phyloP scores from a whole-genome alignment of 2,888 invertebrate genomes.

The Eubasilissa splendida region DNA sequence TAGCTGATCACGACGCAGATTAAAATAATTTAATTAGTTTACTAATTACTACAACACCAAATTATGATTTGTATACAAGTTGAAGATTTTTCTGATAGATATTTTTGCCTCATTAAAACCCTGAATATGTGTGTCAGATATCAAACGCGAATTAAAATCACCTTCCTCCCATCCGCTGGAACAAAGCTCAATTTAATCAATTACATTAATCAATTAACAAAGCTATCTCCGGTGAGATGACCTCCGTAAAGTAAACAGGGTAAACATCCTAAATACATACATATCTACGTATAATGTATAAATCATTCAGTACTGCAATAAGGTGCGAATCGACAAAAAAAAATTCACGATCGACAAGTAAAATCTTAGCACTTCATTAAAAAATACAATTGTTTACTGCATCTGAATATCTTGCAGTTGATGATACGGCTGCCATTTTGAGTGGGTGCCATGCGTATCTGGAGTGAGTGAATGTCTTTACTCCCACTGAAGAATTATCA shows the following conservation, averaged over 20 bases:
- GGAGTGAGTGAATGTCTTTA: not conserved
- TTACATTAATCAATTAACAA: constrained; percentile 26
- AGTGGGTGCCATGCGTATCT: not conserved
- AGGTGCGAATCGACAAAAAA: not conserved
- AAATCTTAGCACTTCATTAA: constrained; percentile 12
- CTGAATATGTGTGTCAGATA: constrained; percentile 22
- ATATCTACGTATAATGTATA: not conserved
- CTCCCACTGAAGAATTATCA: constrained; percentile 21
- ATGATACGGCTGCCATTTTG: not conserved
- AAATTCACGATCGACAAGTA: not conserved
- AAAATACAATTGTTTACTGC: not conserved
- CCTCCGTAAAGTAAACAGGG: constrained; percentile 18
- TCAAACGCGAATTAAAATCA: constrained; percentile 8
- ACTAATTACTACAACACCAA: not conserved
- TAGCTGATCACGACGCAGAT: too few species aligned
- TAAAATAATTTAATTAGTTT: too few species aligned
- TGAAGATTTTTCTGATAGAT: not conserved
- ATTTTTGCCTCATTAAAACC: not conserved
- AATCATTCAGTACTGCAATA: not conserved
- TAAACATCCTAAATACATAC: constrained; percentile 27
- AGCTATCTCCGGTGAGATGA: constrained; percentile 10
- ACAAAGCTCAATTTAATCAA: constrained; percentile 20
- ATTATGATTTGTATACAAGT: not conserved
- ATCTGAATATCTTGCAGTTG: not conserved
- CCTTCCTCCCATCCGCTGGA: not conserved